Evolutionary conservation across 2,888 invertebrate genomes (phyloP).

Genomic region (Ceraclea dissimilis): DNA sequence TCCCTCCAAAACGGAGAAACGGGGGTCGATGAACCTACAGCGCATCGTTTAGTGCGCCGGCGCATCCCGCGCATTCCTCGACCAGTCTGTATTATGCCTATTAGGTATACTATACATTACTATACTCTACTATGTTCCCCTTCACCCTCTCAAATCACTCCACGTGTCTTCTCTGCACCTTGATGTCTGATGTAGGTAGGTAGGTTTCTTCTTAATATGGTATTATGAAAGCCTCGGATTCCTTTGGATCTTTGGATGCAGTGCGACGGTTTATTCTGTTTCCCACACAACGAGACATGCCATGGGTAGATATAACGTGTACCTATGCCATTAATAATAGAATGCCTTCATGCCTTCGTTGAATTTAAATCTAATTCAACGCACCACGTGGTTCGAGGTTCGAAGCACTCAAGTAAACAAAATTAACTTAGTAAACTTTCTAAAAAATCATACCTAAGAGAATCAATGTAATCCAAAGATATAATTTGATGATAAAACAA

Average conservation of each 20-base stretch:
- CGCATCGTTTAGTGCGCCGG: constrained; percentile 17
- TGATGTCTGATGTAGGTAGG: neutral
- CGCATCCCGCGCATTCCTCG: constrained; percentile 20
- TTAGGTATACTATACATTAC: neutral
- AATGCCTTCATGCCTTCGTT: neutral
- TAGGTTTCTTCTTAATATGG: neutral
- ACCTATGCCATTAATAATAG: too few relatives aligned
- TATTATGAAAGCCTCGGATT: neutral
- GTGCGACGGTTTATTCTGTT: neutral
- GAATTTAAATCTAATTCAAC: too few relatives aligned
- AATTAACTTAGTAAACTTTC: too few relatives aligned
- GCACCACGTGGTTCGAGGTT: too few relatives aligned
- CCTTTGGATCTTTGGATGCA: neutral
- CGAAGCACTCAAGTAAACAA: too few relatives aligned
- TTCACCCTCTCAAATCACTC: neutral
- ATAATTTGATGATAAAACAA: too few relatives aligned
- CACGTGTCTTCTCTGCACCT: neutral
- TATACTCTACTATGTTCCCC: constrained; percentile 2
- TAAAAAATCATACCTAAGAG: too few relatives aligned
- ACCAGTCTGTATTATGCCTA: neutral
- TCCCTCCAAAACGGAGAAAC: constrained; percentile 23
- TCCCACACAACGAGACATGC: neutral
- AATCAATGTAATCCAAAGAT: too few relatives aligned
- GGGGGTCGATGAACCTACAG: constrained; percentile 19
- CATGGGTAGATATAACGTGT: too few relatives aligned